These are phyloP conservation scores for Poeciliopsis paucimaculata DNA, from an alignment of 2,797 vertebrate genomes.

Conservation along the genomic window DNA sequence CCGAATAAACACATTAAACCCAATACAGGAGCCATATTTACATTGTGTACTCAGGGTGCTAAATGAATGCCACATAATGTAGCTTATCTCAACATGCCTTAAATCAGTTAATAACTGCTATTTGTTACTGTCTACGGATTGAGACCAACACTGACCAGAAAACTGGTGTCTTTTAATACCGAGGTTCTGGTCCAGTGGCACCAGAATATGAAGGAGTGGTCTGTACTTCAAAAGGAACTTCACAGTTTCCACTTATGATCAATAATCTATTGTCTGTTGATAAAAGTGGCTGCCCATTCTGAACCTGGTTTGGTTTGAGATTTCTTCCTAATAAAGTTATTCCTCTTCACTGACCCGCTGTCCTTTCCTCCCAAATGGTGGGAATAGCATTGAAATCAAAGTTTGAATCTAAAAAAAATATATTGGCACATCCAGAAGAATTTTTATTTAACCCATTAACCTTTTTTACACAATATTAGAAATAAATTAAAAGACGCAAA, in stretches of 20 bases:
- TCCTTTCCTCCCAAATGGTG: not conserved
- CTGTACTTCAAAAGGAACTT: not conserved
- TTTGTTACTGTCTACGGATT: not conserved
- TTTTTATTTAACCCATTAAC: too few relatives aligned
- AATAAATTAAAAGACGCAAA: too few relatives aligned
- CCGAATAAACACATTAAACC: conserved; percentile 2
- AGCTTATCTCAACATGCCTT: not conserved
- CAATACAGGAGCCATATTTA: not conserved
- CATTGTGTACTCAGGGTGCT: not conserved
- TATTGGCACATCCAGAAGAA: too few relatives aligned
- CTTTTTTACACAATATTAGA: too few relatives aligned
- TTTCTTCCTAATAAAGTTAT: not conserved
- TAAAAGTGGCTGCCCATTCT: not conserved
- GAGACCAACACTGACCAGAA: not conserved
- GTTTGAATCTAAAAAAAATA: too few relatives aligned
- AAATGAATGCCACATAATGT: not conserved
- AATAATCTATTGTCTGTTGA: not conserved
- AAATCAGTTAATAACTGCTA: not conserved
- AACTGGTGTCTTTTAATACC: not conserved
- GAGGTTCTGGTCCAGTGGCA: not conserved
- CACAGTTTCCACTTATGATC: not conserved
- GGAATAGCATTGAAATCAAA: too few relatives aligned
- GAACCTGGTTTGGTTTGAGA: not conserved
- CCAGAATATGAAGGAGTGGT: not conserved
- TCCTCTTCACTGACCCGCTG: not conserved